Evolutionary conservation across 1,140 invertebrate species (phyloP), one percentile per base, ranked within the genome.

Genomic region (Cardiocondyla obscurior): DNA sequence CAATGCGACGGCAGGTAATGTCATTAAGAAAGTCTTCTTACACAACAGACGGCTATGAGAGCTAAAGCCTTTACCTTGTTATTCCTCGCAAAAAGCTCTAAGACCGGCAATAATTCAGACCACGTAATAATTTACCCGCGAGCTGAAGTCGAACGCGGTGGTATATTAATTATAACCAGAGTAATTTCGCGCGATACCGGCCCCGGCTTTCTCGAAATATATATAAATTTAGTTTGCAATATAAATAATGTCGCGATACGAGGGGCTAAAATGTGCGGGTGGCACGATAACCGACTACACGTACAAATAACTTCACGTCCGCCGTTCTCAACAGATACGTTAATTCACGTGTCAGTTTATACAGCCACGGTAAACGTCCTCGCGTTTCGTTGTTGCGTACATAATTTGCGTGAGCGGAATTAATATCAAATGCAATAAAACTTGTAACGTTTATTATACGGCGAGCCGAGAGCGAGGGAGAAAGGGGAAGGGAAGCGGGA

Each of bases 1-100:
- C 74, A 77, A 67, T 77, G 74, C 74, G 73, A 77, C 73, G 60
- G 10, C 42, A 39, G 60, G 19, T 77, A 77, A 77, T 77, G 33
- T 53, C 30, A 77, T 77, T 77, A 77, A 62, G 57, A 58, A 46
- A 77, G 25, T 36, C 33, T 67, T 25, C 60, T 8, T 10, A 6
- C 14, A 77, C 33, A 77, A 77, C 53, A 28, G 74, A 28, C 58
- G 65, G 16, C 55, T 30, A 60, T 62, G 55, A 62, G 46, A 74
- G 55, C 30, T 64, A 77, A 65, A 60, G 30, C 14, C 14, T 22
- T 14, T 25, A 55, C n/a, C 70, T 77, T 65, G 46, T 67, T 76
- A 67, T 53, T 22, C n/a, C 22, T 10, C 46, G 28, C 22, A 67
- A 39, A 77, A 65, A 33, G 42, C 74, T 19, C 44, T 49, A 46